Percentiles rank a stretch among this genome's conserved stretches.
These are phyloP conservation scores for Apis dorsata DNA, from an alignment of 1,140 invertebrate species.

Conservation along the genomic window DNA sequence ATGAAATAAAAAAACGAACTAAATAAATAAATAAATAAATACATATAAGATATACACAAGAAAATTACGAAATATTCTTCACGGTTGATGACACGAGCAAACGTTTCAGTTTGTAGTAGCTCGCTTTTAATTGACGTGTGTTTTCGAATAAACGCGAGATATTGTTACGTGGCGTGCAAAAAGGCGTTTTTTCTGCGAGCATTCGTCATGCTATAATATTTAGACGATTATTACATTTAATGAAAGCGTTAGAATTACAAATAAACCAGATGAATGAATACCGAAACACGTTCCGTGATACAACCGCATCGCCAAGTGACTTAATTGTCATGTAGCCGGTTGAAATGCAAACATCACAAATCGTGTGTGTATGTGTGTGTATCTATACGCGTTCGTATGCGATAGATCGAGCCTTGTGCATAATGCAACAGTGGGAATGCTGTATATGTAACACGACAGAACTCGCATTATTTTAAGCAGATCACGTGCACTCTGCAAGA, in stretches of 20 bases:
- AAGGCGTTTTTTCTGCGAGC: not conserved
- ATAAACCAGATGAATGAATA: not conserved
- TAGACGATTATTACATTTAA: not conserved
- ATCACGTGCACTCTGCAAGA: conserved; percentile 12
- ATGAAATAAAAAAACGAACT: too few species aligned
- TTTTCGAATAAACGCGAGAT: not conserved
- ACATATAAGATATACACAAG: too few species aligned
- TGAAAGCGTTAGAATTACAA: not conserved
- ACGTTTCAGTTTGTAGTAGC: not conserved
- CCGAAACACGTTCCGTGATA: not conserved
- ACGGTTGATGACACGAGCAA: conserved; percentile 9
- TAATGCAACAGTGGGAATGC: conserved; percentile 37
- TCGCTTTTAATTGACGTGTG: conserved; percentile 1
- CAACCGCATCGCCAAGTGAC: not conserved
- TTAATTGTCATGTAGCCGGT: conserved; percentile 7
- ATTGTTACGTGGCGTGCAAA: conserved; percentile 2
- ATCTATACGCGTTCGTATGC: not conserved
- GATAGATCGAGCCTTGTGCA: conserved; percentile 19
- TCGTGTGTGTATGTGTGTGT: too few species aligned
- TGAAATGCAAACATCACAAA: not conserved
- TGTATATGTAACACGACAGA: conserved; percentile 6
- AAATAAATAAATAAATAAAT: too few species aligned
- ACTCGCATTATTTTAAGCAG: conserved; percentile 47
- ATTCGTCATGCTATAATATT: not conserved
- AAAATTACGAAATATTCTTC: not conserved